These are phyloP conservation scores for Anthopleura xanthogrammica DNA, from an alignment of 92 coral and sea anemone species.

Conservation along the genomic window DNA sequence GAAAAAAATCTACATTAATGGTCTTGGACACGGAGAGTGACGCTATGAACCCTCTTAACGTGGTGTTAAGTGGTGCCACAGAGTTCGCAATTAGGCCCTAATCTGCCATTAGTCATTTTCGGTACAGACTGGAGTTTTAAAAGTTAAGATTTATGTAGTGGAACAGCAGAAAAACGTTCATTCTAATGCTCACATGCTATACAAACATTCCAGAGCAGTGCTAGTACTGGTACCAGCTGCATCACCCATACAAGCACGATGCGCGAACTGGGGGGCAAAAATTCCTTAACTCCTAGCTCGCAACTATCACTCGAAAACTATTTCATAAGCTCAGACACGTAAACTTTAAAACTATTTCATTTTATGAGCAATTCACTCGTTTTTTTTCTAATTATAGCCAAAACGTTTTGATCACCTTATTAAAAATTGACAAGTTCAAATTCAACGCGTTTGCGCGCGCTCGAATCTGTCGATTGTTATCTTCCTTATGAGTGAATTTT, in stretches of 20 bases:
- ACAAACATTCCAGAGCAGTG: slow-evolving; percentile 16
- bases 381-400: too few relatives aligned
- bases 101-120: too few relatives aligned
- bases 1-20: too few relatives aligned
- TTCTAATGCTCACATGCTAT: neutral
- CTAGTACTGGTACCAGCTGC: slow-evolving; percentile 14
- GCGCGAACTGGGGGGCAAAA: slow-evolving; percentile 8
- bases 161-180: too few relatives aligned
- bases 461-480: neutral
- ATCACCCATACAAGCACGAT: neutral
- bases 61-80: too few relatives aligned
- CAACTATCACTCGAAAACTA: neutral
- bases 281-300: slow-evolving; percentile 9
- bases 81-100: too few relatives aligned
- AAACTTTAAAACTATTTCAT: neutral
- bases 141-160: too few relatives aligned
- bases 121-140: too few relatives aligned
- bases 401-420: too few relatives aligned
- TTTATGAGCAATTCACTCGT: too few relatives aligned
- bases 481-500: neutral
- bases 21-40: too few relatives aligned
- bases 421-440: neutral
- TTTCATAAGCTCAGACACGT: neutral
- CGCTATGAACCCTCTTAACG: too few relatives aligned
- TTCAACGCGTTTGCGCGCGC: neutral